A percentile compares a stretch with the other conserved stretches of the same genome.
Conservation (phyloP, 2,797 vertebrate genomes). For the Trachurus trachurus region DNA sequence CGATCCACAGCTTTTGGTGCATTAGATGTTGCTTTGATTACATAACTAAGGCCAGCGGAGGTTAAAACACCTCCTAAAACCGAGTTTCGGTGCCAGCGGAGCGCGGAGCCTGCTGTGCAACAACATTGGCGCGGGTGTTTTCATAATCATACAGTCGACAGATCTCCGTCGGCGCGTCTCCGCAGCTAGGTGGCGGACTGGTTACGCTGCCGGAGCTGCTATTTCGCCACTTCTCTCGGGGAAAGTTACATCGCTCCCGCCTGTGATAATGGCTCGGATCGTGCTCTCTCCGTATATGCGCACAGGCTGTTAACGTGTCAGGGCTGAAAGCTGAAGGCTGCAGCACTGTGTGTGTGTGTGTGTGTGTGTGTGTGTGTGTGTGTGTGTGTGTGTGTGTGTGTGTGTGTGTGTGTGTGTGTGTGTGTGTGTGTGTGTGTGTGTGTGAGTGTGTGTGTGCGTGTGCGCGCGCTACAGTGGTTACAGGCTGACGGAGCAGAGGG, state of each 20-base stretch:
- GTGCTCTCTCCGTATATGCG: conserved; percentile 47
- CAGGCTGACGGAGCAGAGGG: conserved; percentile 51
- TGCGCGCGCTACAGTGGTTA: conserved; percentile 17
- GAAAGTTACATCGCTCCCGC: conserved; percentile 79
- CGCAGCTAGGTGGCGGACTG: conserved; percentile 83
- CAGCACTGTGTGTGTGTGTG: conserved; percentile 21
- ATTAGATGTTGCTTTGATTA: conserved; percentile 77
- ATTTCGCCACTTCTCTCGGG: conserved; percentile 65
- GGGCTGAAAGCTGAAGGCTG: conserved; percentile 38
- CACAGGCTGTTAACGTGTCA: conserved; percentile 64
- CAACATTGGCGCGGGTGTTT: conserved; percentile 86
- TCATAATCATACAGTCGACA: conserved; percentile 79
- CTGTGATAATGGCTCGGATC: conserved; percentile 64
- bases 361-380: conserved; percentile 7
- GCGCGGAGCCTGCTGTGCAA: conserved; percentile 73
- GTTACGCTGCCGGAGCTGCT: conserved; percentile 60
- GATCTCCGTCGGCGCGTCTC: conserved; percentile 71
- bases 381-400: conserved; percentile 1
- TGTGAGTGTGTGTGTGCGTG: conserved; percentile 5
- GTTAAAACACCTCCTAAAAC: conserved; percentile 72
- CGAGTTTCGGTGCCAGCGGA: conserved; percentile 76
- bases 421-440: neutral
- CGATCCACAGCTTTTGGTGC: conserved; percentile 68
- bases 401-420: conserved; percentile 6
- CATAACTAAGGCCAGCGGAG: conserved; percentile 73